Base-by-base conservation (phyloP, 2,113 vertebrate genomes). In the Gymnorhina tibicen region DNA sequence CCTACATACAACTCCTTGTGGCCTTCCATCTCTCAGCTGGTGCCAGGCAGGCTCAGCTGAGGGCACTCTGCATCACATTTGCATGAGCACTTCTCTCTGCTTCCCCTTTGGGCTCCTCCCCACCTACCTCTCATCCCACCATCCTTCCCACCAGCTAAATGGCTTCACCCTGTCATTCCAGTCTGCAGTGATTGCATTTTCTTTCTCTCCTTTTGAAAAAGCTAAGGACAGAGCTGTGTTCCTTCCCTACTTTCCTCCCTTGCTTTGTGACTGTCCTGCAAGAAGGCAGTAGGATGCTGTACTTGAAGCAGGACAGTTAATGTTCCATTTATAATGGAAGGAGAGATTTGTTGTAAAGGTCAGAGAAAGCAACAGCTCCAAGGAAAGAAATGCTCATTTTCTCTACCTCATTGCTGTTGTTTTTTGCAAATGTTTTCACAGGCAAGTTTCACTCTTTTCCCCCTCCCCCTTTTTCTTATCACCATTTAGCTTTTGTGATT, bases 291-390 rank as follows among this genome's bases (percentile, higher is more conserved):
- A 79, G 42, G 56, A 77, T 68, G 32, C 62, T 76, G 16, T 67
- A 74, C 49, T 67, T 70, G 59, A 46, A 84, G 39, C 28, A 93
- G 20, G 60, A 72, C 66, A 88, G 39, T 53, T 87, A 91, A 84
- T 79, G 92, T 70, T 87, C 79, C 62, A 89, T 77, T 95, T 73
- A 39, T 47, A 87, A 76, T 21, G 35, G 39, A 86, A 94, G 35
- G 35, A 94, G 59, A 66, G 67, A 93, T 64, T 81, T 86, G 55
- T 55, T 80, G 41, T 18, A 13, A 91, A 93, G 86, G 70, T 87
- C 78, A 93, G 53, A 95, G 77, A 91, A 87, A 77, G 42, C 59
- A 89, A 67, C 15, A 78, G n/a, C 33, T 62, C n/a, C 30, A 70
- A 73, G 32, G 33, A 76, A 79, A 72, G 28, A 81, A 84, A 60